Conservation (phyloP, 2,113 vertebrate species). For the Gallinago media region DNA sequence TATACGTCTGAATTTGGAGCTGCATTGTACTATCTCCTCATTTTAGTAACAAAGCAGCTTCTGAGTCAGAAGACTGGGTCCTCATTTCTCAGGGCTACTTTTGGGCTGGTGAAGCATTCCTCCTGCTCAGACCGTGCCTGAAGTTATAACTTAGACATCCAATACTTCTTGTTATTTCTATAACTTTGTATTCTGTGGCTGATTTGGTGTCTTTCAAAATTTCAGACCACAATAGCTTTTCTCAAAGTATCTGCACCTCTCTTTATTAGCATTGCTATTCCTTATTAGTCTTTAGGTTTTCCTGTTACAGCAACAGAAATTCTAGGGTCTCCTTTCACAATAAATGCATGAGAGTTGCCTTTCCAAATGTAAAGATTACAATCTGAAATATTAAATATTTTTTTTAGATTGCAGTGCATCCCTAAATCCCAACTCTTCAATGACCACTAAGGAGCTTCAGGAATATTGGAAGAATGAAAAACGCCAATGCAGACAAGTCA, state of each 20-base stretch:
- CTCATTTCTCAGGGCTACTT: not conserved
- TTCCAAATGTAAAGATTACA: not conserved
- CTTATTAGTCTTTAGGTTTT: not conserved
- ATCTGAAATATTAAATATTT: not conserved
- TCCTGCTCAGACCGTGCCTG: not conserved
- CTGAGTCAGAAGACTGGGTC: not conserved
- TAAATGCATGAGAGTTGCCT: not conserved
- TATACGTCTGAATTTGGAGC: not conserved
- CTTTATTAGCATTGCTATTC: not conserved
- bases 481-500: slow-evolving; percentile 71
- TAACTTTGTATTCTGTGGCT: not conserved
- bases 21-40: not conserved
- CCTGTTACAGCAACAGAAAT: not conserved
- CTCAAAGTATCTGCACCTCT: not conserved
- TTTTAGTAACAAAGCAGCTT: not conserved
- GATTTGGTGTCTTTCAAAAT: not conserved
- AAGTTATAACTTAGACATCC: not conserved
- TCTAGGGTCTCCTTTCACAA: not conserved
- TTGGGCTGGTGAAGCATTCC: not conserved
- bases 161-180: not conserved
- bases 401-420: slow-evolving; percentile 39
- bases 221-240: not conserved
- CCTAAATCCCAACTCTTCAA: slow-evolving; percentile 69
- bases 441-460: slow-evolving; percentile 93
- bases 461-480: slow-evolving; percentile 86